phyloP scores from a whole-genome alignment of 1,140 invertebrate species.

The Arion vulgaris region DNA sequence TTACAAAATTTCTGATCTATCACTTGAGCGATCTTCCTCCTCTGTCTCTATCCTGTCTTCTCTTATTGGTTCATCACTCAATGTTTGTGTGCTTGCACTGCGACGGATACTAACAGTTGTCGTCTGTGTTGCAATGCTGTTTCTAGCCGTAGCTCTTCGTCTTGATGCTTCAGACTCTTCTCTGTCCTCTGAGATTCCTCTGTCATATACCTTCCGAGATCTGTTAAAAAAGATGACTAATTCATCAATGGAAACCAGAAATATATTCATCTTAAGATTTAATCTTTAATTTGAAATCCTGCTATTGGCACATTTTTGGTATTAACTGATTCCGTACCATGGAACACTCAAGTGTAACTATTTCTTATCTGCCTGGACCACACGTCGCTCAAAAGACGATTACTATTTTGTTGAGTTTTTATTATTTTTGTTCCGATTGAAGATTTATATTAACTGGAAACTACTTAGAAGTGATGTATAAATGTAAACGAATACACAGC shows the following conservation, averaged over 20 bases:
- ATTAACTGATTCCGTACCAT: too few relatives aligned
- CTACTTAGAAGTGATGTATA: too few relatives aligned
- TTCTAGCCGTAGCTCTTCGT: constrained; percentile 8
- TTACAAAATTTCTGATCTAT: not conserved
- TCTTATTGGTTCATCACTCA: not conserved
- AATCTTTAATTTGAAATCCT: too few relatives aligned
- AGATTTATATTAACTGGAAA: too few relatives aligned
- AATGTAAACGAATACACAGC: too few relatives aligned
- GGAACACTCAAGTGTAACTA: too few relatives aligned
- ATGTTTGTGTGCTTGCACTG: constrained; percentile 54
- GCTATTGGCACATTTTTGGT: too few relatives aligned
- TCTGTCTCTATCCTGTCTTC: not conserved
- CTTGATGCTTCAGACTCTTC: constrained; percentile 23
- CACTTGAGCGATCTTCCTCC: not conserved
- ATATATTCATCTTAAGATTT: too few relatives aligned
- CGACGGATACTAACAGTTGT: constrained; percentile 47
- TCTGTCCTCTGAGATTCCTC: constrained; percentile 13
- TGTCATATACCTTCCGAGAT: constrained; percentile 16
- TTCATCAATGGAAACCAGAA: not conserved
- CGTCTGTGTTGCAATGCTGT: constrained; percentile 54
- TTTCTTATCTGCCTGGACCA: too few relatives aligned
- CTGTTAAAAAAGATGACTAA: not conserved
- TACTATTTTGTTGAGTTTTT: too few relatives aligned
- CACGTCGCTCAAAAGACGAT: too few relatives aligned
- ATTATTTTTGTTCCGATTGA: too few relatives aligned